phyloP scores from a whole-genome alignment of 2,888 invertebrate genomes.

The Heliothis peltigera region DNA sequence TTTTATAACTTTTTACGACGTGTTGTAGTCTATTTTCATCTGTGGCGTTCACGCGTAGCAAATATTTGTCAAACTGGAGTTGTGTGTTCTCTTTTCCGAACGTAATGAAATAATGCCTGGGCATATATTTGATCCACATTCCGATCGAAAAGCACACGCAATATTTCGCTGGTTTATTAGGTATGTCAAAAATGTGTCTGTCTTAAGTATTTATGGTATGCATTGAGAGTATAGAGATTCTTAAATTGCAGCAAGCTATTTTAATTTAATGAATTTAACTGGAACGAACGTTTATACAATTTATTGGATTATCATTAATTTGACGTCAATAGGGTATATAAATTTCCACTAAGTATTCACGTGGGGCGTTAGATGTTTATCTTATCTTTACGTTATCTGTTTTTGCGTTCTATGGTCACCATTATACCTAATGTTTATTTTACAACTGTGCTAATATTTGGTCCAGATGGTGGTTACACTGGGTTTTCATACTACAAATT shows the following conservation, averaged over 20 bases:
- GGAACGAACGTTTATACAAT: conserved; percentile 21
- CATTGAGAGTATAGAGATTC: conserved; percentile 37
- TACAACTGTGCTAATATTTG: conserved; percentile 42
- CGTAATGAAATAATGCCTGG: conserved; percentile 49
- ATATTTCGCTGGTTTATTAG: conserved; percentile 14
- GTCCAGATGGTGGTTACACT: conserved; percentile 23
- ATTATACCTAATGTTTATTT: conserved; percentile 41
- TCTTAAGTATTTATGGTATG: conserved; percentile 44
- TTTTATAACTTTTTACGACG: conserved; percentile 41
- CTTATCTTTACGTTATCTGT: conserved; percentile 41
- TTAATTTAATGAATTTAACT: conserved; percentile 36
- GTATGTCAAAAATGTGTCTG: conserved; percentile 16
- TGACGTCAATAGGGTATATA: conserved; percentile 37
- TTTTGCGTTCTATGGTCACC: conserved; percentile 31
- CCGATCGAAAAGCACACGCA: conserved; percentile 30
- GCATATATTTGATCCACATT: conserved; percentile 41
- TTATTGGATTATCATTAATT: conserved; percentile 30
- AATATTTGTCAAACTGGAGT: conserved; percentile 53
- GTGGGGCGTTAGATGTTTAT: conserved; percentile 24
- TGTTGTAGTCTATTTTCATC: conserved; percentile 48
- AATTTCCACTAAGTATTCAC: conserved; percentile 24
- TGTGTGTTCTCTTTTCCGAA: conserved; percentile 45
- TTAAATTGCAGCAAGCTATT: conserved; percentile 14
- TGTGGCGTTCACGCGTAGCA: conserved; percentile 38
- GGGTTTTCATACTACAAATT: neutral